Evolutionary conservation across 2,888 invertebrate species (phyloP), one percentile per base, ranked within the genome.

Genomic region (Alsophila aescularia): DNA sequence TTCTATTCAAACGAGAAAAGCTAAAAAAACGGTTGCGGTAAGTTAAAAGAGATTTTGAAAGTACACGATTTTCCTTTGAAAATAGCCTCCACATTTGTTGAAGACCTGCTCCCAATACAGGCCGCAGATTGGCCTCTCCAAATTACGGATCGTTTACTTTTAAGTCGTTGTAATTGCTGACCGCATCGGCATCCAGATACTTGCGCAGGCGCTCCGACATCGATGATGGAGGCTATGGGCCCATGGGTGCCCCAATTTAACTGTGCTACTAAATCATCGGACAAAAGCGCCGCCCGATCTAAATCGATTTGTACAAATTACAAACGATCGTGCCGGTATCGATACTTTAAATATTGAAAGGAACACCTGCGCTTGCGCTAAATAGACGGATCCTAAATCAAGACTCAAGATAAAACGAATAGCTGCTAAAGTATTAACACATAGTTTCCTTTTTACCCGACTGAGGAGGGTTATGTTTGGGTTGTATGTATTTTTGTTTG

Each of bases 281-380:
- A 82, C 85, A 89, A 90, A 90, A 83, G 87, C 76, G 77, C 90
- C 90, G 87, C 85, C 56, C 79, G 86, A 81, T 89, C 88, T 87
- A 85, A 90, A 90, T 87, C 90, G 90, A 89, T 89, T 85, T 87
- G 86, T 88, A 78, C 84, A 85, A 90, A 90, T 90, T 89, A 90
- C 80, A 75, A 81, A 68, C 69, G 71, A 66, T 70, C 67, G 69
- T 66, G 67, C 69, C 60, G 61, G 60, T 64, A 77, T 81, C 55
- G 55, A 50, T 41, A 50, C 75, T 83, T 80, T 84, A 81, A 83
- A 85, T 79, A 83, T 83, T 81, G 73, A 76, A 79, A 75, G 71
- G 70, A 72, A 69, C 79, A 79, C 74, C 75, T 75, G 78, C 73
- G 58, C 70, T 69, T 77, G 77, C 53, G 73, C 75, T 65, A 66